Base-by-base conservation (phyloP, 2,113 vertebrate genomes). In the Melanostigma gelatinosum region DNA sequence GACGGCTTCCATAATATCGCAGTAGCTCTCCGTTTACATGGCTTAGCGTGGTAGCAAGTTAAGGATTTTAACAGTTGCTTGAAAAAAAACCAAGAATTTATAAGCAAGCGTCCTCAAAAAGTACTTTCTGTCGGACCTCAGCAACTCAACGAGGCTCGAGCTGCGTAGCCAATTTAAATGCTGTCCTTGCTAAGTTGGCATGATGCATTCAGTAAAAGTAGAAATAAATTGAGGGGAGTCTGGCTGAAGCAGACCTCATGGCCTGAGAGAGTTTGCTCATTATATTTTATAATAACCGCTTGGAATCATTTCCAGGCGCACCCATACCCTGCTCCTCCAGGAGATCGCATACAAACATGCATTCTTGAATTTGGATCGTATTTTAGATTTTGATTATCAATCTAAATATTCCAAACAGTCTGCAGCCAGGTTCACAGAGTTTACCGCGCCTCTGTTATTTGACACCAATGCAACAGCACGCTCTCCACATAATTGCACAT, bases 281-380 rank as follows among this genome's bases (percentile, higher is more conserved):
- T 91, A 88, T 90, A 85, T 89, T 88, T 83, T 60, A 15, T 77
- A 86, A 85, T 86, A 80, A 83, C 64, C 70, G 67, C 75, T 80
- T 65, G 77, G 77, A 90, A 87, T 87, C 68, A 78, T 80, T 78
- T 83, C 77, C 52, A 73, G 77, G 62, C 40, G 48, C 78, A 13
- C 73, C 73, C 69, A n/a, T 55, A 50, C 58, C 71, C 79, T 2
- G 44, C 73, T 86, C 24, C 38, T 46, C 52, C n/a, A 74, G 63
- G 80, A 82, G 70, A 79, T 40, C 57, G 79, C 71, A 67, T 48
- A 67, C 77, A 55, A 77, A 82, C 69, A 73, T 54, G 27, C 64
- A 69, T 68, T 48, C 36, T 78, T 73, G 11, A 75, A 82, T 67
- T 40, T 60, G 16, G 27, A 69, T 74, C 36, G n/a, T 55, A 36